Conservation (phyloP, 1,140 invertebrate species). For the Agraylea sexmaculata region DNA sequence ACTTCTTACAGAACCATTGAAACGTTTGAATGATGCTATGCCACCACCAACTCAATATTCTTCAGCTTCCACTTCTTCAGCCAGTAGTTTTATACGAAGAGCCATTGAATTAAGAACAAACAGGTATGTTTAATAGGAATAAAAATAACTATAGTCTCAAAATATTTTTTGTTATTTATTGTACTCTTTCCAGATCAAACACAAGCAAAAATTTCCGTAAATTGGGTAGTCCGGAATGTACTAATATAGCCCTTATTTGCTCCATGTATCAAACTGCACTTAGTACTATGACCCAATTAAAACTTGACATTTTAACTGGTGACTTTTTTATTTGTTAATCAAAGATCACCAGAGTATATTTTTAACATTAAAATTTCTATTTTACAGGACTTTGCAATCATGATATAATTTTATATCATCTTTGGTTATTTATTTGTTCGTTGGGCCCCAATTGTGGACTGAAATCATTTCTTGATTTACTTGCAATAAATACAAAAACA, state of each 20-base stretch:
- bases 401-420: constrained; percentile 75
- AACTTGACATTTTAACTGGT: constrained; percentile 91
- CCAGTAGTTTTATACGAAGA: constrained; percentile 33
- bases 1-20: constrained; percentile 30
- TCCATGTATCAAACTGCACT: constrained; percentile 85
- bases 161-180: constrained; percentile 1
- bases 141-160: neutral
- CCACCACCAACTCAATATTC: constrained; percentile 5
- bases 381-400: constrained; percentile 80
- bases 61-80: constrained; percentile 10
- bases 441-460: constrained; percentile 80
- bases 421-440: constrained; percentile 86
- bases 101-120: constrained; percentile 41
- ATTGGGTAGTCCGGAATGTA: constrained; percentile 67
- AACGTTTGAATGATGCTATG: constrained; percentile 32
- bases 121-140: constrained; percentile 23
- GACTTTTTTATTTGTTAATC: constrained; percentile 16
- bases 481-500: constrained; percentile 63
- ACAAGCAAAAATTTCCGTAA: constrained; percentile 53
- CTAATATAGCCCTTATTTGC: constrained; percentile 73
- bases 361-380: neutral
- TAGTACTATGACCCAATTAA: constrained; percentile 80
- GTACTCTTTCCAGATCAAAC: constrained; percentile 36
- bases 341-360: neutral
- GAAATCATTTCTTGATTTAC: constrained; percentile 79